Conservation (phyloP, 2,888 invertebrate genomes). For the Conus canariensis region DNA sequence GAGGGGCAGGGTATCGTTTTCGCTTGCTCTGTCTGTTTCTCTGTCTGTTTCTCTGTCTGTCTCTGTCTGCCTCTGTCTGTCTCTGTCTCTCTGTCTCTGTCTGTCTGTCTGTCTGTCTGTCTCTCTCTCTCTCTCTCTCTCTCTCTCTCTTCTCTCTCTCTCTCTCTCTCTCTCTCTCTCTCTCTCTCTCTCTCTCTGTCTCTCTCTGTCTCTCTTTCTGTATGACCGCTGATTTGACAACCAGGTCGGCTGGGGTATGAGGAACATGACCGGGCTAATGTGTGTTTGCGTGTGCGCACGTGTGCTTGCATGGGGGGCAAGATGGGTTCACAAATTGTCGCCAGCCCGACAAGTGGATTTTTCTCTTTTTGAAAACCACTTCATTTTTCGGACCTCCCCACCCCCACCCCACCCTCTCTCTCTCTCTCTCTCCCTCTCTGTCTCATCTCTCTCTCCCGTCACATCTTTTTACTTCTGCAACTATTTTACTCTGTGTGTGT, state of each 20-base stretch:
- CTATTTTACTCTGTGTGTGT: too few relatives aligned
- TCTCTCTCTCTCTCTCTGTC: conserved; percentile 26
- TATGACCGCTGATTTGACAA: background rate
- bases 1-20: too few relatives aligned
- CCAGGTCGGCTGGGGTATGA: too few relatives aligned
- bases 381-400: background rate
- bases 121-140: conserved; percentile 25
- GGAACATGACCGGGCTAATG: too few relatives aligned
- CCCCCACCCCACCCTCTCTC: background rate
- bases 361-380: too few relatives aligned
- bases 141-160: conserved; percentile 9
- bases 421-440: background rate
- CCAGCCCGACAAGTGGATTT: too few relatives aligned
- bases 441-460: background rate
- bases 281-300: too few relatives aligned
- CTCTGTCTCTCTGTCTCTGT: background rate
- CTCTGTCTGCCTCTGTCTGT: background rate
- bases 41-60: too few relatives aligned
- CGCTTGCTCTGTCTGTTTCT: too few relatives aligned
- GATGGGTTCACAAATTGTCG: too few relatives aligned
- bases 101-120: background rate
- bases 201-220: conserved; percentile 11
- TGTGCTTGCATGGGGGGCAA: too few relatives aligned
- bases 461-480: too few relatives aligned
- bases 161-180: background rate